Evolutionary conservation across 1,140 invertebrate species (phyloP), one percentile per base, ranked within the genome.

Genomic region (Anastatus disparis): DNA sequence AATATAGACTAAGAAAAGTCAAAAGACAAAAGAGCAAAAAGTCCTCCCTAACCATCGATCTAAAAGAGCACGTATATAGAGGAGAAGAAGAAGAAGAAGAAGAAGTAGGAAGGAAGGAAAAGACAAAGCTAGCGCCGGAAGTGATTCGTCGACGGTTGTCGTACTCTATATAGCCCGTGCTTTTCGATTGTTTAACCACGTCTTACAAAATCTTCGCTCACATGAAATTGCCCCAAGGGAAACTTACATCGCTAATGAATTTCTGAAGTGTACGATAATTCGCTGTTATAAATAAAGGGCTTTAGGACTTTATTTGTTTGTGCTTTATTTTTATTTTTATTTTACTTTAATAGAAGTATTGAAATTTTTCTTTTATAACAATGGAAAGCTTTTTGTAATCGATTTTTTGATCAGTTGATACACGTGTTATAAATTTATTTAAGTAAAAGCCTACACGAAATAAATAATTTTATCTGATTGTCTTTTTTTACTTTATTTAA

Each of bases 61-160:
- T 66, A 15, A 48, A 29, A 15, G 27, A 20, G 38, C 20, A 46
- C 40, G 40, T n/a, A 38, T n/a, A 7, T 6, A 29, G 35, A 20
- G 53, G 3, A 9, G 29, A 31, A 48, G 40, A 38, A 13, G 61
- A 70, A n/a, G n/a, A n/a, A n/a, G n/a, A n/a, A n/a, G n/a, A n/a
- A n/a, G n/a, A n/a, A n/a, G n/a, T n/a, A n/a, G n/a, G n/a, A n/a
- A n/a, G n/a, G n/a, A n/a, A 6, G 64, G 53, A 53, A 62, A 48
- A 50, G 52, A 53, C 66, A 72, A 70, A 55, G 67, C 63, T 44
- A 7, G 46, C 66, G 24, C 53, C 56, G 66, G 66, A 69, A 61
- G 56, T 69, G 56, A 61, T 69, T 69, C 66, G 55, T 69, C 63
- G 22, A 9, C 27, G 44, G 7, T 27, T 26, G 62, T 20, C 20